Evolutionary conservation across 2,113 vertebrate species (phyloP).

Genomic region (Salvelinus sp.): DNA sequence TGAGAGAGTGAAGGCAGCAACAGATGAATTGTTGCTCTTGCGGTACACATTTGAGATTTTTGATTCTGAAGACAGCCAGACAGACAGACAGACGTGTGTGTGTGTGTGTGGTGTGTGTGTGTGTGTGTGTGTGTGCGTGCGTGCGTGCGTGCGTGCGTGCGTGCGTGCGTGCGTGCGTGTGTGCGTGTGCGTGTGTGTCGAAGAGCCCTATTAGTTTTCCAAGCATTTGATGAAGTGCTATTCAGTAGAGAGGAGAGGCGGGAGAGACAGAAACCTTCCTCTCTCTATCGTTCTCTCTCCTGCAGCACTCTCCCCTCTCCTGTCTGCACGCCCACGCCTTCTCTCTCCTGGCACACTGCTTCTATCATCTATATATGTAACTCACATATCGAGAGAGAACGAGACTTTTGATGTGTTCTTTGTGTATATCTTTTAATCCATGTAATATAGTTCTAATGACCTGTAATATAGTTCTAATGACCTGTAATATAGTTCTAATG

Average conservation of each 20-base stretch:
- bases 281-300: neutral
- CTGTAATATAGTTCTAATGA: no score
- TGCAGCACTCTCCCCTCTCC: neutral
- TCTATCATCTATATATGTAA: neutral
- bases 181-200: neutral
- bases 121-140: neutral
- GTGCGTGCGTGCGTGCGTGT: neutral
- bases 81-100: neutral
- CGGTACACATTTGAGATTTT: no score
- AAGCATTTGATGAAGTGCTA: conserved; percentile 2
- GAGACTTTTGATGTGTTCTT: neutral
- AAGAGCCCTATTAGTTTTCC: conserved; percentile 3
- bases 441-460: no score
- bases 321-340: neutral
- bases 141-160: neutral
- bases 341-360: neutral
- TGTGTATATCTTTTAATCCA: no score
- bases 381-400: conserved; percentile 9
- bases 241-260: neutral
- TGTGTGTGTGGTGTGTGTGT: neutral
- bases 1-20: no score
- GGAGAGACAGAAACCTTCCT: neutral
- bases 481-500: no score
- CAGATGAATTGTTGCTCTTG: no score
- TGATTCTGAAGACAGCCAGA: neutral